Evolutionary conservation across 64 coral and sea anemone species (phyloP), one percentile per base, ranked within the genome.

Genomic region (Trachythela sp.): DNA sequence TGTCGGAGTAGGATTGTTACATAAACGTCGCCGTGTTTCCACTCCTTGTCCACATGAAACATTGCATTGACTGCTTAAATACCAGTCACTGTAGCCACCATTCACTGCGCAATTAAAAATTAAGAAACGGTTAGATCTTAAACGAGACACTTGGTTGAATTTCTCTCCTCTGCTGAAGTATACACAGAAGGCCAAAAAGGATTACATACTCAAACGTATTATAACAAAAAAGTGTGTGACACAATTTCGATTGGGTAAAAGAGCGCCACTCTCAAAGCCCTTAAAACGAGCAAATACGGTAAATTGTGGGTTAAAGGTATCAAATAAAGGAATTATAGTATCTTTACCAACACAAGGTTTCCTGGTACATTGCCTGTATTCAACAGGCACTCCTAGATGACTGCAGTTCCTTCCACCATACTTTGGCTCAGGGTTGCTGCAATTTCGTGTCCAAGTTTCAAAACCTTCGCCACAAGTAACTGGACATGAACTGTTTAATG

Each of bases 41-140:
- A 80, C 32, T 15, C 75, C 75, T 80, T 37, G 31, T 80, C 75
- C 75, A 80, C 75, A 80, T 4, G 75, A 37, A 30, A 80, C 75
- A 22, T 80, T 80, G 20, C 75, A 80, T 80, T 8, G 9, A 37
- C 15, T 17, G 2, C 33, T 80, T 39, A 37, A 3, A 15, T 14
- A 15, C 75, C 75, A 80, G 75, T 0, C 30, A 39, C 75, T 80
- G 30, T 37, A 80, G 35, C 34, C 34, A 18, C 75, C 75, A 80
- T 80, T 37, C 32, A 80, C 75, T 80, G 34, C 26, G 56, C 15
- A 64, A 64, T 0, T 20, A 8, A 64, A 64, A 64, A 22, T 1
- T 52, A 52, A 20, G 13, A 52, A 1, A 11, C 13, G 22, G 49
- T 52, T 52, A 52, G 13, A 52, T 1, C 8, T 8, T 8, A 52